Conservation (phyloP, 2,888 invertebrate genomes). For the Asteroscopus sphinx region DNA sequence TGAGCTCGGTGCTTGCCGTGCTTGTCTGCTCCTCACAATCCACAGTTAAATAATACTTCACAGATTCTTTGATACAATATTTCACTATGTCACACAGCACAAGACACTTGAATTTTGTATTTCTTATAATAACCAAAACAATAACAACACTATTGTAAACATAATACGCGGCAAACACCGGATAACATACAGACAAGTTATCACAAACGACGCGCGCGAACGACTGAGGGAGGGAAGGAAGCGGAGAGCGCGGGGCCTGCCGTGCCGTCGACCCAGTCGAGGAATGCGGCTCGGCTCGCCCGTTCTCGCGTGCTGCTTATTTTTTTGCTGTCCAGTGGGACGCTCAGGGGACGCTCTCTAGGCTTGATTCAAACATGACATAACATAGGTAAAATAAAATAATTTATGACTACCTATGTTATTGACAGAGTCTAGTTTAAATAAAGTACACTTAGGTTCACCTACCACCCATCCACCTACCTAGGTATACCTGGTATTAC, state of each 20-base stretch:
- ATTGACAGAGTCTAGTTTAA: too few relatives aligned
- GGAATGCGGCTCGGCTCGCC: conserved; percentile 87
- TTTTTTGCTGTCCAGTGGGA: conserved; percentile 76
- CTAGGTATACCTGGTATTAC: too few relatives aligned
- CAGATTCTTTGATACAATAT: conserved; percentile 59
- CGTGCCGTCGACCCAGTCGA: conserved; percentile 85
- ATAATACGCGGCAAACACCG: conserved; percentile 78
- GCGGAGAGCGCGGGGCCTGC: conserved; percentile 69
- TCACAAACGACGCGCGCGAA: conserved; percentile 83
- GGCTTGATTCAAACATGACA: conserved; percentile 10
- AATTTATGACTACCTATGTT: too few relatives aligned
- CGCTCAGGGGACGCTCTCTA: conserved; percentile 60
- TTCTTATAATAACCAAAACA: conserved; percentile 70
- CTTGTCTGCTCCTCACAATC: conserved; percentile 74
- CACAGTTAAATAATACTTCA: conserved; percentile 68
- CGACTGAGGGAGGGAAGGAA: conserved; percentile 69
- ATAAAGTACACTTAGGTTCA: too few relatives aligned
- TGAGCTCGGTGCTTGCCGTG: conserved; percentile 86
- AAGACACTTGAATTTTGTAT: conserved; percentile 73
- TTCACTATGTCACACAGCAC: conserved; percentile 74
- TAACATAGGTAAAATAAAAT: neutral
- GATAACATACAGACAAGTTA: conserved; percentile 70
- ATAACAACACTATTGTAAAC: conserved; percentile 85
- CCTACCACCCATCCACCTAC: too few relatives aligned
- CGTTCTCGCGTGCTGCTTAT: conserved; percentile 81